Conservation (phyloP, 2,888 invertebrate genomes). For the Leptinotarsa haldemani region DNA sequence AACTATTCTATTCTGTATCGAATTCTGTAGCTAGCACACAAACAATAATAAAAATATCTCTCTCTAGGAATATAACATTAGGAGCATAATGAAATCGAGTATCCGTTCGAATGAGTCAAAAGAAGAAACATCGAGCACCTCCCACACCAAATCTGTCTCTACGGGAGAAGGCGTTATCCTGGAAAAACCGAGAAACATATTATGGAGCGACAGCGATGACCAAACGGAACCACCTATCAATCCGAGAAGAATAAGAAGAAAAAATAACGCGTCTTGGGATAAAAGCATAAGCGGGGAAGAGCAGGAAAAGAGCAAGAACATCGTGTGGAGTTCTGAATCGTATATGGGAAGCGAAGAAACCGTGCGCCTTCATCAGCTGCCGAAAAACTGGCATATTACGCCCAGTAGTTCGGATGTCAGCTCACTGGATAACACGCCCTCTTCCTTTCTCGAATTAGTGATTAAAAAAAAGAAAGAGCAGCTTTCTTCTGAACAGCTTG, state of each 20-base stretch:
- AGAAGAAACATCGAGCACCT: background rate
- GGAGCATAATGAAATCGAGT: background rate
- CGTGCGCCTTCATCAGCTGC: background rate
- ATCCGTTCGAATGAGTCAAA: background rate
- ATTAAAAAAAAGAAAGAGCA: background rate
- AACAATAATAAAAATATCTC: background rate
- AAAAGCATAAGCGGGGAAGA: background rate
- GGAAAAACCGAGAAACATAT: background rate
- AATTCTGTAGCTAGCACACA: no score
- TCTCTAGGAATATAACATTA: background rate
- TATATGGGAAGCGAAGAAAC: background rate
- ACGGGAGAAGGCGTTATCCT: background rate
- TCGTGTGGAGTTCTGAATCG: background rate
- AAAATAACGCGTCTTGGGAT: no score
- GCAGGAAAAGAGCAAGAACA: background rate
- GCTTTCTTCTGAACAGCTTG: background rate
- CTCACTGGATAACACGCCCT: background rate
- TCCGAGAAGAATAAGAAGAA: background rate
- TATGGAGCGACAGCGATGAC: slow-evolving; percentile 1
- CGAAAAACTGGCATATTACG: background rate
- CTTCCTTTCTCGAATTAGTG: background rate
- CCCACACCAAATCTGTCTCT: background rate
- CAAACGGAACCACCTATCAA: background rate
- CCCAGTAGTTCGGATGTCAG: background rate
- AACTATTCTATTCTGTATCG: no score